These are phyloP conservation scores for Formica selysi DNA, from an alignment of 1,140 invertebrate genomes.

Conservation along the genomic window DNA sequence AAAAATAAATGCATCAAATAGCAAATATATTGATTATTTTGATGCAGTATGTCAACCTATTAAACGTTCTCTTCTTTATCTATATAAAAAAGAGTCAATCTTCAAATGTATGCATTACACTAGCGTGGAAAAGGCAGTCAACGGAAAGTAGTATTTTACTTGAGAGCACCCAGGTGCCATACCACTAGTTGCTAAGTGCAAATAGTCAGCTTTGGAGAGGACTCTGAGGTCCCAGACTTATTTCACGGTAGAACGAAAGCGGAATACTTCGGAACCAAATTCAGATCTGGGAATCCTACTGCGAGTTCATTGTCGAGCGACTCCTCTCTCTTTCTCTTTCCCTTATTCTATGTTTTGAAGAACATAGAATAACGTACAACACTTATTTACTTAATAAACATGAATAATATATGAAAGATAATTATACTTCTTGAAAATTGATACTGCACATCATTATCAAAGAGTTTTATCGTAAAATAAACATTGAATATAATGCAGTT, in stretches of 20 bases:
- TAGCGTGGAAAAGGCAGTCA: conserved; percentile 69
- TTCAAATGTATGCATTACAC: conserved; percentile 67
- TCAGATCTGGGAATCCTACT: conserved; percentile 69
- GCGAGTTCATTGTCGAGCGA: conserved; percentile 70
- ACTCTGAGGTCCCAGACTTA: conserved; percentile 78
- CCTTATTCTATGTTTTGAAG: conserved; percentile 58
- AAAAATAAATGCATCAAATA: neutral
- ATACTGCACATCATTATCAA: conserved; percentile 44
- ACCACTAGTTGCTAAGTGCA: conserved; percentile 80
- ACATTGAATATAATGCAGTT: conserved; percentile 7
- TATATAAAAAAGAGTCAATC: conserved; percentile 50
- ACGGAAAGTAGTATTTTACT: conserved; percentile 72
- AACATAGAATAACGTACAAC: conserved; percentile 40
- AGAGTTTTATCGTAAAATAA: conserved; percentile 10
- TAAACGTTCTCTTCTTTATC: conserved; percentile 25
- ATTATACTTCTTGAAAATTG: conserved; percentile 41
- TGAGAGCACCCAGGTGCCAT: conserved; percentile 76
- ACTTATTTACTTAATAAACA: conserved; percentile 67
- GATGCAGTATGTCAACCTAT: conserved; percentile 19
- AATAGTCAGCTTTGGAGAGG: conserved; percentile 76
- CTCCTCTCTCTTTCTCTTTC: conserved; percentile 12
- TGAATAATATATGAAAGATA: conserved; percentile 55
- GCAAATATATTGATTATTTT: neutral
- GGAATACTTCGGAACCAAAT: conserved; percentile 74
- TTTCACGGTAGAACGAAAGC: conserved; percentile 80